Evolutionary conservation across 2,113 vertebrate species (phyloP), one percentile per base, ranked within the genome.

Genomic region (Malurus cyaneus): DNA sequence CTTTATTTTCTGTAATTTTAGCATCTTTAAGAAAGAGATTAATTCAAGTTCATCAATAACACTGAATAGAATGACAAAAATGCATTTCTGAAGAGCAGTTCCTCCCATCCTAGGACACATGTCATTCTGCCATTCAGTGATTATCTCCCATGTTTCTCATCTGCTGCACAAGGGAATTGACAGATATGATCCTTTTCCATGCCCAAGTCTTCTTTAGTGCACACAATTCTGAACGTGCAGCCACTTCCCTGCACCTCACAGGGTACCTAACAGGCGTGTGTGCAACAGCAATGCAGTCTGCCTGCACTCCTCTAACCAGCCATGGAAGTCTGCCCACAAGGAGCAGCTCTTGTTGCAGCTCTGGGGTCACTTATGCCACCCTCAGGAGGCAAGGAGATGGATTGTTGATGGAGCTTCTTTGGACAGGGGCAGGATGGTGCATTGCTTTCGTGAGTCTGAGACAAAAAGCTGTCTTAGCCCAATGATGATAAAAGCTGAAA

Each of bases 211-310:
- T 52, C 31, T 73, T 53, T 49, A 46, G 54, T 41, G 34, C 23
- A 28, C 2, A 1, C 4, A 0, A 70, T 28, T 41, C n/a, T 61
- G 46, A 46, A 7, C 0, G 1, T 28, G 41, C 20, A 29, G 59
- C 15, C 31, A 25, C 46, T 56, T 46, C 13, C 24, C n/a, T 24
- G 36, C 5, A 12, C 14, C 19, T 17, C 56, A 6, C 3, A 15
- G 21, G 4, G 8, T 50, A 15, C 39, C 25, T 36, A 13, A n/a
- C 7, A 25, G 15, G n/a, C 53, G 46, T 34, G n/a, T 4, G 1
- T 54, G 11, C 8, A 18, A 34, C 26, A 65, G n/a, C 49, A 26
- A 0, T 44, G n/a, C n/a, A 67, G 72, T 52, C 66, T 76, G 29
- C 39, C 80, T 52, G 80, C 25, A 42, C 20, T 76, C 15, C 34